Evolutionary conservation across 2,888 invertebrate species (phyloP).

Genomic region (Pherbina coryleti): DNA sequence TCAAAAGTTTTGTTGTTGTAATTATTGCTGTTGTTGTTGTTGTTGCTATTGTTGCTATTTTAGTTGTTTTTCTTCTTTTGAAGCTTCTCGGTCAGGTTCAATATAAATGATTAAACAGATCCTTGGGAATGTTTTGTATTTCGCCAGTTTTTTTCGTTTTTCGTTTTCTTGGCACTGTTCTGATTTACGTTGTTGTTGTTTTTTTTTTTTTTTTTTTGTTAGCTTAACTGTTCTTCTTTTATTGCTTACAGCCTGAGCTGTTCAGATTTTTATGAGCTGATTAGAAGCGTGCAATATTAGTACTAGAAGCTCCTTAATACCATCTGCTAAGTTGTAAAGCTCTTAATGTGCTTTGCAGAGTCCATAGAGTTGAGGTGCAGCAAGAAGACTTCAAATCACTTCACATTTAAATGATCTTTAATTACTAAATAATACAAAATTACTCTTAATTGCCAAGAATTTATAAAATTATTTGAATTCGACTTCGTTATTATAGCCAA

Average conservation of each 20-base stretch:
- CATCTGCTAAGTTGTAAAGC: background rate
- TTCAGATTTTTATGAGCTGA: background rate
- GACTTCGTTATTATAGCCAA: too few species aligned
- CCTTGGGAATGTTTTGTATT: background rate
- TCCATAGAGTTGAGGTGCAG: too few species aligned
- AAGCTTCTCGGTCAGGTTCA: background rate
- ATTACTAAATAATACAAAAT: too few species aligned
- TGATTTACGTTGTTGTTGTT: background rate
- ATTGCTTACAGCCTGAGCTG: background rate
- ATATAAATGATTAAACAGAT: constrained; percentile 1
- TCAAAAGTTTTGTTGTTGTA: background rate
- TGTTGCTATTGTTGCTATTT: background rate
- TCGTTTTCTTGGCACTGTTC: too few species aligned
- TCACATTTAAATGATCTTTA: too few species aligned
- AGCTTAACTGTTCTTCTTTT: background rate
- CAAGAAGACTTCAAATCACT: too few species aligned
- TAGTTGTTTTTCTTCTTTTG: background rate
- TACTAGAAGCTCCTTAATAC: background rate
- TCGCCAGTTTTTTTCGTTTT: too few species aligned
- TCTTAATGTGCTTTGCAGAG: too few species aligned
- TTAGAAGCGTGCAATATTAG: background rate
- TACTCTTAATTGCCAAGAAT: too few species aligned
- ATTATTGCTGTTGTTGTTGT: background rate
- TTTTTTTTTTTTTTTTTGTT: background rate
- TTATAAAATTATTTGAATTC: too few species aligned